A percentile compares a stretch with the other conserved stretches of the same genome.
Conservation (phyloP, 2,113 vertebrate genomes). For the Motacilla tschutschensis region DNA sequence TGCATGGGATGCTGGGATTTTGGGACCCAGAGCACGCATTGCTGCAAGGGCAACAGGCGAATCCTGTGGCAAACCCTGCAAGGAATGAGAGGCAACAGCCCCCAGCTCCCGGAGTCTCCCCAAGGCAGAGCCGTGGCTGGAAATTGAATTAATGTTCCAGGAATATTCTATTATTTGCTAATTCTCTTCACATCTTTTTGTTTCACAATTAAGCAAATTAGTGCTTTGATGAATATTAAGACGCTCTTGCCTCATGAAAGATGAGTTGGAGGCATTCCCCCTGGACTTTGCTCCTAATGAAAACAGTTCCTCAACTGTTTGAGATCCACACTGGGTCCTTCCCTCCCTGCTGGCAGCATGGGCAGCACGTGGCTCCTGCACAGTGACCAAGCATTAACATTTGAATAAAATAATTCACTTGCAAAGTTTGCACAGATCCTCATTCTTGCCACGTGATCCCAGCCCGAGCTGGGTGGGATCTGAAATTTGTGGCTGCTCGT, state of each 20-base stretch:
- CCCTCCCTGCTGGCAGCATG: not conserved
- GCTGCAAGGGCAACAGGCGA: not conserved
- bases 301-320: not conserved
- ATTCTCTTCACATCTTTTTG: slow-evolving; percentile 53
- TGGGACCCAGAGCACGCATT: not conserved
- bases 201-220: slow-evolving; percentile 63
- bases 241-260: not conserved
- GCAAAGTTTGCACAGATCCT: not conserved
- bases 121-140: not conserved
- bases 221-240: slow-evolving; percentile 52
- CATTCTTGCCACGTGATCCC: not conserved
- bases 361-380: not conserved
- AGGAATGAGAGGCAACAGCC: not conserved
- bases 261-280: slow-evolving; percentile 41
- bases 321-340: not conserved
- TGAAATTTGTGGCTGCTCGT: not conserved
- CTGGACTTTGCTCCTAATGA: not conserved
- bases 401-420: not conserved
- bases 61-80: not conserved
- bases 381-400: not conserved
- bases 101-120: not conserved
- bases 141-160: not conserved
- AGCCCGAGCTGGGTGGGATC: not conserved
- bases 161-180: slow-evolving; percentile 48
- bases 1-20: not conserved